phyloP scores from a whole-genome alignment of 2,113 vertebrate species.

The Mus pahari region DNA sequence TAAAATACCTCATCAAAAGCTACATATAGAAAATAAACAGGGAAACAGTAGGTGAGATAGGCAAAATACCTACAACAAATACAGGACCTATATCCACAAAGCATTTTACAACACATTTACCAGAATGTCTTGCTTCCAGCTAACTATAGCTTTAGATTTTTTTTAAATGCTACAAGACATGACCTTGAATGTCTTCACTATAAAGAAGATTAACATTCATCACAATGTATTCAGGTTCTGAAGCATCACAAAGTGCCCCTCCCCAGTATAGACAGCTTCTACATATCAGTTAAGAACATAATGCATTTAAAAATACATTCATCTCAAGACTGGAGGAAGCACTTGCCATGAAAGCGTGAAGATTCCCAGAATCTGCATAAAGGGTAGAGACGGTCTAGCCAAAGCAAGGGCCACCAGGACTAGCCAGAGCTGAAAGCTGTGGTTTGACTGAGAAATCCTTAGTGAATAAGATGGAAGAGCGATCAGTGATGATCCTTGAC shows the following conservation, averaged over 20 bases:
- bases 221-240: not conserved
- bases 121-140: not conserved
- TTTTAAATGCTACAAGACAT: not conserved
- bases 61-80: not conserved
- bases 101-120: not conserved
- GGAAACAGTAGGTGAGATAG: not conserved
- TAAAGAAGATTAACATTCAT: not conserved
- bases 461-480: not conserved
- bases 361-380: not conserved
- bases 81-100: not conserved
- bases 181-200: not conserved
- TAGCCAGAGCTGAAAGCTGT: not conserved
- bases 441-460: not conserved
- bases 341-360: not conserved
- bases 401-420: not conserved
- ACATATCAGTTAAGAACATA: not conserved
- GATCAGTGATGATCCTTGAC: too few species aligned
- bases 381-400: not conserved
- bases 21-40: not conserved
- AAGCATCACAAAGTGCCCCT: not conserved
- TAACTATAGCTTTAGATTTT: not conserved
- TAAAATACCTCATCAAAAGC: not conserved
- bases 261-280: not conserved
- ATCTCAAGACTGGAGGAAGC: not conserved
- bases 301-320: not conserved